Evolutionary conservation across 2,113 vertebrate species (phyloP), one percentile per base, ranked within the genome.

Genomic region (Rhizomys pruinosus): DNA sequence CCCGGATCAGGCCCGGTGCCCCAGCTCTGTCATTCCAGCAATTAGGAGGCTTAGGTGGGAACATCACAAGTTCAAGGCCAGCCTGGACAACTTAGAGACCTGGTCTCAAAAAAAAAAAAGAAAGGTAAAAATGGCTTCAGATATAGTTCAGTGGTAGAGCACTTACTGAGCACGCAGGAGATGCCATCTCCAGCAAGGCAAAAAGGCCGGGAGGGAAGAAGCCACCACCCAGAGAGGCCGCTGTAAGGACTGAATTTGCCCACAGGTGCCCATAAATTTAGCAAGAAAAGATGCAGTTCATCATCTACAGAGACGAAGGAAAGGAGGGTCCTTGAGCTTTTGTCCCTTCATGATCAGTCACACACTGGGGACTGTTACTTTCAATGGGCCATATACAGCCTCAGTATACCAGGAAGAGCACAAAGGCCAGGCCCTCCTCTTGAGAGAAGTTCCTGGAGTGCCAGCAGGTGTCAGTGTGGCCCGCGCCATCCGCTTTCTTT

Each of bases 401-500:
- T 39, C 57, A 15, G 20, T 64, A 20, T 63, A 71, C 42, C 69
- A 61, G 13, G 29, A 37, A 44, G 22, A 95, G 87, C 32, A 7
- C 55, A 42, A 42, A 23, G 47, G 89, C 87, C 52, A 89, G 94
- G 94, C 55, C 61, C 63, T 87, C 13, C 55, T 91, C 89, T 96
- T 90, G 22, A 95, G 68, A 72, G 90, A 52, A 59, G 3, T 95
- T 97, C 97, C 10, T 64, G 92, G 82, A 90, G 97, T 96, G 96
- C 98, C 98, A 98, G 98, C 97, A 98, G 98, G 97, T 98, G 98
- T 98, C 98, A 98, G 95, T 98, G 63, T 98, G 93, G 80, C 97
- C 97, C 97, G 98, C 98, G 97, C 93, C 93, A 68, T 96, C 97
- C 29, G 23, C 73, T 88, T 89, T 94, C 93, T 92, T 94, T 69